Conservation (phyloP, 1,140 invertebrate species). For the Dufourea novaeangliae region DNA sequence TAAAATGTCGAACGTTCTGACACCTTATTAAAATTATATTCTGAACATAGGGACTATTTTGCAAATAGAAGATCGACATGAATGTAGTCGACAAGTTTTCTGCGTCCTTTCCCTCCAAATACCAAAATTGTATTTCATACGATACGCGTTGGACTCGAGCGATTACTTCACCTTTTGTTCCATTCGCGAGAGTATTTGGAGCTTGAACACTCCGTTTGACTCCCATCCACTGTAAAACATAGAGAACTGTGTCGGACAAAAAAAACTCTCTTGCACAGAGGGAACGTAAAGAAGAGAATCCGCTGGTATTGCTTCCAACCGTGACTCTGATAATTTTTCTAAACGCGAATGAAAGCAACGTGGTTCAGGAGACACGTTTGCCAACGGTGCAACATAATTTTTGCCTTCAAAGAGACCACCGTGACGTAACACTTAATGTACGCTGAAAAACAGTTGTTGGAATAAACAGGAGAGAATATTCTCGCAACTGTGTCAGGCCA, state of each 20-base stretch:
- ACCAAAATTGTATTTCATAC: background rate
- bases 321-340: background rate
- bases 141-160: background rate
- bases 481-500: background rate
- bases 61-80: background rate
- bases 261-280: background rate
- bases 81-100: background rate
- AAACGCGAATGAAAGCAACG: background rate
- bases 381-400: background rate
- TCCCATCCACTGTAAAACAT: background rate
- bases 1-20: background rate
- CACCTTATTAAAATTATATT: background rate
- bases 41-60: background rate
- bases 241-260: background rate
- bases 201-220: conserved; percentile 3
- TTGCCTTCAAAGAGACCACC: no score
- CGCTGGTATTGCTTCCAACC: background rate
- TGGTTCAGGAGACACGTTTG: background rate
- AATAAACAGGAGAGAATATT: background rate
- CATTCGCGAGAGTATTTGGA: conserved; percentile 1
- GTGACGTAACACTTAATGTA: no score
- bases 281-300: background rate
- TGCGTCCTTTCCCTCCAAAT: background rate
- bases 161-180: background rate
- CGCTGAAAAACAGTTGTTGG: no score